A percentile compares a stretch with the other conserved stretches of the same genome.
phyloP scores from a whole-genome alignment of 2,888 invertebrate species.

The Adineta ricciae region DNA sequence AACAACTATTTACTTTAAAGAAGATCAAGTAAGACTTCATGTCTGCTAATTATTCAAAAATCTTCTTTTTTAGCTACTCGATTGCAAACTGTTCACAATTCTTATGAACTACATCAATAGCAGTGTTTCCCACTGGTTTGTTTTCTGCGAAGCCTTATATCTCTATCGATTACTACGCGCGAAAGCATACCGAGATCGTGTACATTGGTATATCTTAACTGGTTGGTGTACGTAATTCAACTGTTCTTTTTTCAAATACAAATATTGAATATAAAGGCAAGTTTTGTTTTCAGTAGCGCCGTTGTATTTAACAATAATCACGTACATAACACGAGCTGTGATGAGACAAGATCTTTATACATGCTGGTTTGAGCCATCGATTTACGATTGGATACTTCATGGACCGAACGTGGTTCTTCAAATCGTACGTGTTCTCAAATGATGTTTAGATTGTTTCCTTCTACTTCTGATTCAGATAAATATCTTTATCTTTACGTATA shows the following conservation, averaged over 20 bases:
- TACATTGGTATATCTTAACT: background rate
- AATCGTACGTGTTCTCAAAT: background rate
- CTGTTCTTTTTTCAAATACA: too few species aligned
- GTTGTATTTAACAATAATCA: background rate
- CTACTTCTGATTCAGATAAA: background rate
- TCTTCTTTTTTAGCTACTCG: background rate
- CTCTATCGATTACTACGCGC: background rate
- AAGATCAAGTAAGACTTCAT: background rate
- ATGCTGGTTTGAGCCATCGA: slow-evolving; percentile 11
- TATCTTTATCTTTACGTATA: background rate
- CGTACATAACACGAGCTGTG: background rate
- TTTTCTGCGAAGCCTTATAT: slow-evolving; percentile 16
- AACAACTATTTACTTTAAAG: background rate
- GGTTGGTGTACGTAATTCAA: slow-evolving; percentile 4
- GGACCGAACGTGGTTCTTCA: background rate
- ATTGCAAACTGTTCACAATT: background rate
- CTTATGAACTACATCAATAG: slow-evolving; percentile 7
- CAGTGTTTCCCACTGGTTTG: slow-evolving; percentile 5
- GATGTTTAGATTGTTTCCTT: background rate
- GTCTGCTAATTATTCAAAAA: background rate
- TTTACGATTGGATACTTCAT: slow-evolving; percentile 13
- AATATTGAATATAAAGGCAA: background rate
- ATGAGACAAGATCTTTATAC: background rate
- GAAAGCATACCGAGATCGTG: background rate
- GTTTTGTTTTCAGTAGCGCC: background rate